Percentiles rank a stretch among this genome's conserved stretches.
Evolutionary conservation across 1,140 invertebrate genomes (phyloP).

Genomic region (Varroa destructor): DNA sequence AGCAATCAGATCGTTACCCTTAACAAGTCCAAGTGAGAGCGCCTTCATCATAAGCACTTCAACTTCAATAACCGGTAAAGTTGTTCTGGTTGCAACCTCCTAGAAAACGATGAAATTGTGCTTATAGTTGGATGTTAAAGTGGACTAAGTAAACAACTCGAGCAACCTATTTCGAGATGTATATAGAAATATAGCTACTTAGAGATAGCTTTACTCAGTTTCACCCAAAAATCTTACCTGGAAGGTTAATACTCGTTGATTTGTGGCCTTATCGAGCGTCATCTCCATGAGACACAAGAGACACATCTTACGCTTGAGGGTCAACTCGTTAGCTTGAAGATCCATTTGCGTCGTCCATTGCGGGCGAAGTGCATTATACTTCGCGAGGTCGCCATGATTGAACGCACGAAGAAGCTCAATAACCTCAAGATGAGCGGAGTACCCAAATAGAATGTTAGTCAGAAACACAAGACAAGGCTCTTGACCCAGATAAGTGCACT

Average conservation of each 20-base stretch:
- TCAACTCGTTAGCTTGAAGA: conserved; percentile 65
- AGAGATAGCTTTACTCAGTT: conserved; percentile 39
- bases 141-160: not conserved
- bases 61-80: conserved; percentile 52
- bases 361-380: conserved; percentile 65
- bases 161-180: not conserved
- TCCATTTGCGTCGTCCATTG: conserved; percentile 72
- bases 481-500: too few relatives aligned
- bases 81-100: not conserved
- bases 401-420: conserved; percentile 78
- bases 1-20: conserved; percentile 48
- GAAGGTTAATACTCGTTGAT: conserved; percentile 67
- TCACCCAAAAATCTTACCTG: conserved; percentile 63
- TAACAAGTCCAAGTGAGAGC: conserved; percentile 78
- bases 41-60: conserved; percentile 97
- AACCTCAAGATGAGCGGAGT: conserved; percentile 39
- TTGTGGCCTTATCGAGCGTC: conserved; percentile 54
- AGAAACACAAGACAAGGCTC: not conserved
- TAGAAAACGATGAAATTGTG: not conserved
- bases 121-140: not conserved
- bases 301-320: conserved; percentile 79
- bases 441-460: not conserved
- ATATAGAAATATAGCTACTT: not conserved
- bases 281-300: conserved; percentile 92
- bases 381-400: conserved; percentile 73